Evolutionary conservation across 2,888 invertebrate species (phyloP), one percentile per base, ranked within the genome.

Genomic region (Agonopterix alstromeriana): DNA sequence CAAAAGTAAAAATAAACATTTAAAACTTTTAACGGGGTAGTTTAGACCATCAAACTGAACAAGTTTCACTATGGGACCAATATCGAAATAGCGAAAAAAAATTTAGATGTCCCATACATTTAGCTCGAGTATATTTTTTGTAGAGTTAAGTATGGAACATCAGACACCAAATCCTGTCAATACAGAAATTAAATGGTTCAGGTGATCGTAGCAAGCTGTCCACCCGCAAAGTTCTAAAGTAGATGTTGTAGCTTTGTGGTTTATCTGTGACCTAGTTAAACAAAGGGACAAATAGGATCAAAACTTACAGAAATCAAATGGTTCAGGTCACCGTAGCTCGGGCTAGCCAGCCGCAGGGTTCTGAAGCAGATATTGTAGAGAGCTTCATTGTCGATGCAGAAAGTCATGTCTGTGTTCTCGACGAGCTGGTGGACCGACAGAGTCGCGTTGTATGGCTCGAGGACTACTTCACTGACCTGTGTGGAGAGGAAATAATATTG

Each of bases 191-290:
- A 95, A 83, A 81, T 95, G 93, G 74, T 95, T 95, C 52, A 95
- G 75, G 65, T 95, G 95, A 0, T 93, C 93, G 64, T 95, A 96
- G n/a, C 93, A 95, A 95, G 50, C 92, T 93, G 60, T 82, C 78
- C 1, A 94, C 83, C 54, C 93, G 91, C 12, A 95, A 80, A 0
- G 94, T 94, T 35, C 93, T 82, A 90, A 94, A 94, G 85, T 94
- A 94, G 66, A 94, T 94, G 77, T 94, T 94, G 82, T 94, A 94
- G 94, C 94, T 67, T 94, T 94, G 75, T 94, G 94, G 82, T 94
- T 94, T 60, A 94, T 94, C 27, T 27, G 27, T 1, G 27, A 27
- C 5, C 27, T 5, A 27, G 27, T 1, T 27, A 5, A 7, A 27
- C 1, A 1, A 27, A 27, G 27, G 17, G 17, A 17, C 3, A 17